phyloP scores from a whole-genome alignment of 2,113 vertebrate genomes.

The Poicephalus meyeri region DNA sequence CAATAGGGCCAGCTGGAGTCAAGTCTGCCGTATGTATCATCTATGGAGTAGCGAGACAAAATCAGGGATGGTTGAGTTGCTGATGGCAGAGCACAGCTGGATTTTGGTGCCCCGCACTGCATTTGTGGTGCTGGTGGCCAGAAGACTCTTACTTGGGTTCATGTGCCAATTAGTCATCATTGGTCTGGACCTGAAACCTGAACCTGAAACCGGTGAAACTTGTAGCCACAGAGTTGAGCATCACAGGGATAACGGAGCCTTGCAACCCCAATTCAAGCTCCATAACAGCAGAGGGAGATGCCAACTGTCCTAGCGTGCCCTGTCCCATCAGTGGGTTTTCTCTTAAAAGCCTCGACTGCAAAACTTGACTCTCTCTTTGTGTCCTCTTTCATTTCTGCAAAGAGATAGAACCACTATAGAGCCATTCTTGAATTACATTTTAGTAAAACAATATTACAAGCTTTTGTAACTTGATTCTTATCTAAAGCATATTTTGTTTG shows the following conservation, averaged over 20 bases:
- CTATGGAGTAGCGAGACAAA: neutral
- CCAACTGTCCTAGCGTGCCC: fast-evolving
- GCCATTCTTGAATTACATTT: neutral
- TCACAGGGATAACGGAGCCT: fast-evolving
- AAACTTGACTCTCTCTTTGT: neutral
- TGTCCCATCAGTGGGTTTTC: neutral
- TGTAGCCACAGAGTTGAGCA: fast-evolving
- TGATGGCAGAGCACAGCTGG: constrained; percentile 27
- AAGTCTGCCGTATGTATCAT: constrained; percentile 29
- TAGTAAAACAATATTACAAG: neutral
- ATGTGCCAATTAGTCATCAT: fast-evolving
- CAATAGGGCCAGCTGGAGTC: constrained; percentile 68
- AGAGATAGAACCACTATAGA: neutral
- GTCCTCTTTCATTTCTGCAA: neutral
- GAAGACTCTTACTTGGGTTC: neutral
- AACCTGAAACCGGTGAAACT: neutral
- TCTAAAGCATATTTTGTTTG: neutral
- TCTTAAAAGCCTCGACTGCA: neutral
- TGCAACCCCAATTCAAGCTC: fast-evolving
- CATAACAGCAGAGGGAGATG: fast-evolving
- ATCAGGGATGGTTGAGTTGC: fast-evolving
- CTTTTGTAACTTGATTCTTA: neutral
- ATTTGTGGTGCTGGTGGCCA: neutral
- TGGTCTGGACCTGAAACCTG: neutral
- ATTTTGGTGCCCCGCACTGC: fast-evolving